Evolutionary conservation across 2,113 vertebrate genomes (phyloP).

Genomic region (Semicossyphus pulcher): DNA sequence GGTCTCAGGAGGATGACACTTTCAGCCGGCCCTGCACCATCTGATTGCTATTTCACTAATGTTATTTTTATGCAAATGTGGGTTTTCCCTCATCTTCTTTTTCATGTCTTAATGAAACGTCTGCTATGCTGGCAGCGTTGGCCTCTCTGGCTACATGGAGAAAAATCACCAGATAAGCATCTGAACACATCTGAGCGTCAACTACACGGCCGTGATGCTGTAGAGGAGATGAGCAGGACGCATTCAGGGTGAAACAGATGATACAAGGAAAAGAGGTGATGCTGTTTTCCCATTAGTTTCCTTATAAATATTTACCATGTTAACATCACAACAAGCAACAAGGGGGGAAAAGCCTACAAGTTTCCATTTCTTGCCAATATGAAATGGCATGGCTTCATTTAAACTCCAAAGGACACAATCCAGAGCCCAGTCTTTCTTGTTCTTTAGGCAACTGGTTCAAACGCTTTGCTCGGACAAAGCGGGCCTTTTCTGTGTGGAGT

Average conservation of each 20-base stretch:
- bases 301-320: constrained; percentile 42
- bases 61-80: constrained; percentile 78
- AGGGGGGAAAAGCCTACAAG: constrained; percentile 25
- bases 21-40: constrained; percentile 51
- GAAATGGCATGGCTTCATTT: constrained; percentile 1
- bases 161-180: constrained; percentile 35
- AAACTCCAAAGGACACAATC: neutral
- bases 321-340: constrained; percentile 36
- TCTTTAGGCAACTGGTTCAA: too few species aligned
- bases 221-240: constrained; percentile 17
- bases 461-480: too few species aligned
- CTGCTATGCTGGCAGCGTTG: constrained; percentile 24
- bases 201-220: constrained; percentile 13
- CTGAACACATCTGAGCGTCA: constrained; percentile 2
- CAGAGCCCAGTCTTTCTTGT: neutral
- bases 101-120: constrained; percentile 57
- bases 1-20: constrained; percentile 65
- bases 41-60: constrained; percentile 72
- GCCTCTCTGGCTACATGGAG: constrained; percentile 18
- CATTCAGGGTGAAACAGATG: constrained; percentile 15
- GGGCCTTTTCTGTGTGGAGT: too few species aligned
- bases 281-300: neutral
- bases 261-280: constrained; percentile 26
- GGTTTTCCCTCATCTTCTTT: constrained; percentile 34
- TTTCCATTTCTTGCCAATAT: constrained; percentile 4